Evolutionary conservation across 92 coral and sea anemone genomes (phyloP), one percentile per base, ranked within the genome.

Genomic region (Phenganax marumi): DNA sequence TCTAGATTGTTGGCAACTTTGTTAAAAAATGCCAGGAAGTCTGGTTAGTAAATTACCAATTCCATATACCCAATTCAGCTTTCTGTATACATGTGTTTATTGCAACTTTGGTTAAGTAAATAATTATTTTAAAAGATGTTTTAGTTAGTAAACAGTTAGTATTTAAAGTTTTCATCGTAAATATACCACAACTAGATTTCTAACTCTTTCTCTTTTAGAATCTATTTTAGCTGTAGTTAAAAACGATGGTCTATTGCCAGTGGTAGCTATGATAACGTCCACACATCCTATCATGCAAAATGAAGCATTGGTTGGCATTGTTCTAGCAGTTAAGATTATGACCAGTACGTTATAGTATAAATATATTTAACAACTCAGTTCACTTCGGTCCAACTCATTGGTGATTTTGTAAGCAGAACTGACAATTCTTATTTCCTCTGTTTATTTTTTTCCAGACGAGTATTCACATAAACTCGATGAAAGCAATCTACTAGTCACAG

Each of bases 281-380:
- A 88, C 92, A 10, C 92, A 90, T 75, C 79, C 76, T 57, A 77
- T 92, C 77, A 91, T 92, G 90, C 98, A 95, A 85, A 95, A 95
- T 81, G 98, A 95, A 79, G 98, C 98, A 9, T 77, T 95, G 51
- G 83, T 78, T 61, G 83, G 72, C 66, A 95, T 95, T 73, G 97
- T 91, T 0, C 69, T 95, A 86, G 88, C 95, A 39, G 82, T 92
- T 8, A 57, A 71, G 21, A 50, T 72, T 18, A 21, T 73, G 8
- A 24, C 22, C 14, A 46, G 72, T 55, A 48, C 21, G 74, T 77
- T 24, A 14, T 22, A 56, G 6, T 24, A 14, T 22, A 56, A 56
- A 56, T 1, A 56, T 68, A 11, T 21, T 19, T 56, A 13, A 13
- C 21, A 56, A 14, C 21, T 8, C 7, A 56, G 3, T 56, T 56